Base-by-base conservation (phyloP, 2,888 invertebrate genomes). In the Melipona bicolor region DNA sequence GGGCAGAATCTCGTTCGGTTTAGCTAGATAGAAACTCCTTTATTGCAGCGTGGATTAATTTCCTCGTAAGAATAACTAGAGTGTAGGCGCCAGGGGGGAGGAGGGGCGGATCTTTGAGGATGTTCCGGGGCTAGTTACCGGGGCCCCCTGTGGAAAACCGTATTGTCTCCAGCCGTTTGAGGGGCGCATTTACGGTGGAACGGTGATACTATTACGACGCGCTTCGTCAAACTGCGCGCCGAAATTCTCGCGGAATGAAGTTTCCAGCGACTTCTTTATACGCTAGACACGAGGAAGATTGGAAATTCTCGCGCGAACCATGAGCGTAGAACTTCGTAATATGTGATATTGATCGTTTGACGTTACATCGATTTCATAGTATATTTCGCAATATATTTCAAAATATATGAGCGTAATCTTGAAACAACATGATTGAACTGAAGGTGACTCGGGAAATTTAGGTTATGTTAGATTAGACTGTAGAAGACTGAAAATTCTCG, bases 1-100 rank as follows among this genome's bases (percentile, higher is more conserved):
- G 64, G 56, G 50, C 15, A n/a, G n/a, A 56, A 17, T 56, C 49
- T 72, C 62, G 65, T 65, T 73, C 68, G 50, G 21, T 79, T 78
- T 52, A 59, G n/a, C 59, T 69, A 15, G 36, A 74, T 59, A 36
- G 49, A 74, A 52, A 64, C 62, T 50, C 69, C 64, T 69, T 79
- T 70, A 52, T 56, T 52, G n/a, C 43, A 19, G 15, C 15, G 27
- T 43, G 36, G 64, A 74, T 73, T 81, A 81, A 81, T 81, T 74
- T 81, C 32, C 80, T 56, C 50, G 21, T 50, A 69, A 74, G 64
- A 74, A 69, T 79, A 79, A 70, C 64, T 17, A 27, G 49, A 43
- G 54, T 36, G 15, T 27, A 56, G 54, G 74, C 65, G 67, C 36
- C 36, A 17, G 19, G 49, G 27, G 9, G 9, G 36, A 9, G 36